Evolutionary conservation across 2,888 invertebrate genomes (phyloP).

Genomic region (Blomia tropicalis): DNA sequence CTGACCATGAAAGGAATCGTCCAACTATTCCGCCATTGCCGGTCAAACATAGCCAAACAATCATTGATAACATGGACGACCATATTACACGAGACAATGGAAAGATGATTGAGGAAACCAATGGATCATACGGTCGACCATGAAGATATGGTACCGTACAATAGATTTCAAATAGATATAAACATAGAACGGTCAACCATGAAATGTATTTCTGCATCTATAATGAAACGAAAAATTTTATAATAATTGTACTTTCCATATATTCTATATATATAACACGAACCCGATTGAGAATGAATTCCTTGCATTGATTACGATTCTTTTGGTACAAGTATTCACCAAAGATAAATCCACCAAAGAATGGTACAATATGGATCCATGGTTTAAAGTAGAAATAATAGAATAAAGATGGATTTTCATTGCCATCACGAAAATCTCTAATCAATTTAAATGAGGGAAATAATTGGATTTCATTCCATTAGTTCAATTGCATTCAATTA

Average conservation of each 20-base stretch:
- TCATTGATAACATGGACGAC: background rate
- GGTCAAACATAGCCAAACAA: slow-evolving; percentile 19
- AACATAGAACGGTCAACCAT: background rate
- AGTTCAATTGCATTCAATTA: no score
- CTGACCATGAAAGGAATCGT: slow-evolving; percentile 20
- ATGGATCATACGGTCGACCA: slow-evolving; percentile 1
- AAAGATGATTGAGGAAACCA: background rate
- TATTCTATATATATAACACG: background rate
- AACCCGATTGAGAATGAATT: background rate
- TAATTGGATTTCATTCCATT: no score
- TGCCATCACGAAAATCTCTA: slow-evolving; percentile 3
- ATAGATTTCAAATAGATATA: slow-evolving; percentile 11
- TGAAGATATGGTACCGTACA: background rate
- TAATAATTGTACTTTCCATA: background rate
- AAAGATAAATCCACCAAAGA: slow-evolving; percentile 1
- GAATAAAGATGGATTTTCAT: background rate
- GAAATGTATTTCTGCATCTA: background rate
- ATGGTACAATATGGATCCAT: slow-evolving; percentile 1
- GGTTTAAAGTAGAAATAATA: slow-evolving; percentile 7
- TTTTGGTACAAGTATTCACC: background rate
- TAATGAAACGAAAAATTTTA: background rate
- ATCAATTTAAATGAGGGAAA: no score
- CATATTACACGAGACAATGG: background rate
- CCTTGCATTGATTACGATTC: background rate
- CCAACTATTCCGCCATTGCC: slow-evolving; percentile 23